These are phyloP conservation scores for Brachionichthys hirsutus DNA, from an alignment of 2,113 vertebrate genomes.

Conservation along the genomic window DNA sequence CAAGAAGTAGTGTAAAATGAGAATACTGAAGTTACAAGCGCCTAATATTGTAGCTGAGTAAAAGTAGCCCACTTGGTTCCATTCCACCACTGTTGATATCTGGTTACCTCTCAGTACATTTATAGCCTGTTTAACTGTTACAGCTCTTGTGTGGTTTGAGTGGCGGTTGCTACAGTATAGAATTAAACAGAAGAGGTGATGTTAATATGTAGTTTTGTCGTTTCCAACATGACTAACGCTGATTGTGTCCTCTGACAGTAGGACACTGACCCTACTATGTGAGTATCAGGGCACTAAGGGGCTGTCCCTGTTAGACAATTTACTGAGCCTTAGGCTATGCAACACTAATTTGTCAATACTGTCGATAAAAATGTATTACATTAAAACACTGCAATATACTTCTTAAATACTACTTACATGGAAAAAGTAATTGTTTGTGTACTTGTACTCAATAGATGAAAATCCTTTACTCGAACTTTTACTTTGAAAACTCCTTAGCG, in stretches of 20 bases:
- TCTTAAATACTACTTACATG: no score
- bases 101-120: neutral
- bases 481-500: no score
- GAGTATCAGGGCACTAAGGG: constrained; percentile 42
- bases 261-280: neutral
- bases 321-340: neutral
- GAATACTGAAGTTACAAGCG: neutral
- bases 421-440: no score
- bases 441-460: no score
- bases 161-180: neutral
- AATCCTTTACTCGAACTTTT: no score
- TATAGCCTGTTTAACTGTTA: constrained; percentile 6
- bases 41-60: neutral
- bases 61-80: neutral
- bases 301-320: constrained; percentile 27
- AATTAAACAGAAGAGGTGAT: neutral
- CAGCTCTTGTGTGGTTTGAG: constrained; percentile 23
- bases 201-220: neutral
- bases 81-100: neutral
- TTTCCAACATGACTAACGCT: neutral
- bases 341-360: no score
- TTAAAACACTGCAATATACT: no score
- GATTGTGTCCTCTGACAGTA: neutral
- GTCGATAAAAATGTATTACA: no score
- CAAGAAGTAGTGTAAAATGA: neutral